These are phyloP conservation scores for Karalla daura DNA, from an alignment of 2,797 vertebrate species.

Conservation along the genomic window DNA sequence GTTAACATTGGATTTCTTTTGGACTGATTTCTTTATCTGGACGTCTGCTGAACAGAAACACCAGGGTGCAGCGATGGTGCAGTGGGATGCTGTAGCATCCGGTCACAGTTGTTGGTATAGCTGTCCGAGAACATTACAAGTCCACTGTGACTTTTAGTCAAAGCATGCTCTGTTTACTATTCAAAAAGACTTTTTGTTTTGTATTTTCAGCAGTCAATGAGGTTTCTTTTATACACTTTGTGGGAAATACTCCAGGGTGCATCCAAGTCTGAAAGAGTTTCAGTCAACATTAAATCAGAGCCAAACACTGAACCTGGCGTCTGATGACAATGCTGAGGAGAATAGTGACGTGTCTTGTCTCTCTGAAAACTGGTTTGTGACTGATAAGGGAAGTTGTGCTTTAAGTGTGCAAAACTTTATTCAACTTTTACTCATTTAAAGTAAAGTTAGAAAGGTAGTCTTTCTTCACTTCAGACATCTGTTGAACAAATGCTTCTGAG, in stretches of 20 bases:
- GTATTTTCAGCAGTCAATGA: neutral
- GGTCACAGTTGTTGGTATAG: neutral
- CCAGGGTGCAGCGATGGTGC: neutral
- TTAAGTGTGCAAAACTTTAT: neutral
- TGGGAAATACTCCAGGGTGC: neutral
- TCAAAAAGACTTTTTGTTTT: neutral
- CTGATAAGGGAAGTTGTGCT: neutral
- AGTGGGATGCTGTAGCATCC: slow-evolving; percentile 16
- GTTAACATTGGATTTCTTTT: slow-evolving; percentile 9
- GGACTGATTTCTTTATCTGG: slow-evolving; percentile 2
- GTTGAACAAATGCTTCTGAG: neutral
- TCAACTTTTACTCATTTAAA: no score
- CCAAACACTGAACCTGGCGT: neutral
- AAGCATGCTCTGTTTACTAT: neutral
- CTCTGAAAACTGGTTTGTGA: neutral
- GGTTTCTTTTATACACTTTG: neutral
- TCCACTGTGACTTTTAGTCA: neutral
- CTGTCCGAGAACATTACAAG: neutral
- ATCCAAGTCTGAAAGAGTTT: neutral
- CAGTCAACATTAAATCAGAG: neutral
- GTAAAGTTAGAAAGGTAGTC: neutral
- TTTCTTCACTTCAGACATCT: neutral
- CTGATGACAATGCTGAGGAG: neutral
- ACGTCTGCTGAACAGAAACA: slow-evolving; percentile 7
- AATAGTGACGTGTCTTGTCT: neutral